Evolutionary conservation across 2,113 vertebrate genomes (phyloP).

Genomic region (Phylloscopus trochiloides): DNA sequence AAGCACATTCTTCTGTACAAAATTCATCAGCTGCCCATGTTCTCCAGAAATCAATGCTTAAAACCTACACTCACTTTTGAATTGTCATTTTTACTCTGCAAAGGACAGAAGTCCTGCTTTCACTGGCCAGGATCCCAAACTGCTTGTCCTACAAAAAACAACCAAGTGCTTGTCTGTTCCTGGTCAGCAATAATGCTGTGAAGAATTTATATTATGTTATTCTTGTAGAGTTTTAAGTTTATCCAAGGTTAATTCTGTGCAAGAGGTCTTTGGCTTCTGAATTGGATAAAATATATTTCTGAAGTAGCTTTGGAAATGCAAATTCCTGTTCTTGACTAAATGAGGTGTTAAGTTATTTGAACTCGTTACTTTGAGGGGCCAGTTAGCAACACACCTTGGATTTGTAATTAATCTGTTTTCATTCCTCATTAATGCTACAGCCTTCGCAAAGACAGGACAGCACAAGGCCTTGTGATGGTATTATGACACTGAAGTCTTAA

Average conservation of each 20-base stretch:
- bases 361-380: not conserved
- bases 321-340: not conserved
- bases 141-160: not conserved
- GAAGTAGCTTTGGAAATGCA: not conserved
- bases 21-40: not conserved
- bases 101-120: not conserved
- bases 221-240: not conserved
- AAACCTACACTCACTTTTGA: not conserved
- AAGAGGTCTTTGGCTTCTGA: not conserved
- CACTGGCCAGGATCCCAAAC: not conserved
- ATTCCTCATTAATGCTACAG: not conserved
- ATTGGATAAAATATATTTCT: not conserved
- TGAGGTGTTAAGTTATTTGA: not conserved
- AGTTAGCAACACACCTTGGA: not conserved
- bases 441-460: not conserved
- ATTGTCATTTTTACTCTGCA: not conserved
- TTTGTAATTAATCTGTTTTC: conserved; percentile 13
- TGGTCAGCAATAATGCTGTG: not conserved
- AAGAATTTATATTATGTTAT: not conserved
- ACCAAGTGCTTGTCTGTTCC: not conserved
- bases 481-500: not conserved
- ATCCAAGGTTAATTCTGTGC: not conserved
- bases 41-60: not conserved
- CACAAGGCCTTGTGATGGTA: not conserved
- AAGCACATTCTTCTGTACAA: not conserved